A percentile compares a stretch with the other conserved stretches of the same genome.
These are phyloP conservation scores for Cochlearius cochlearius DNA, from an alignment of 2,113 vertebrate species.

Conservation along the genomic window DNA sequence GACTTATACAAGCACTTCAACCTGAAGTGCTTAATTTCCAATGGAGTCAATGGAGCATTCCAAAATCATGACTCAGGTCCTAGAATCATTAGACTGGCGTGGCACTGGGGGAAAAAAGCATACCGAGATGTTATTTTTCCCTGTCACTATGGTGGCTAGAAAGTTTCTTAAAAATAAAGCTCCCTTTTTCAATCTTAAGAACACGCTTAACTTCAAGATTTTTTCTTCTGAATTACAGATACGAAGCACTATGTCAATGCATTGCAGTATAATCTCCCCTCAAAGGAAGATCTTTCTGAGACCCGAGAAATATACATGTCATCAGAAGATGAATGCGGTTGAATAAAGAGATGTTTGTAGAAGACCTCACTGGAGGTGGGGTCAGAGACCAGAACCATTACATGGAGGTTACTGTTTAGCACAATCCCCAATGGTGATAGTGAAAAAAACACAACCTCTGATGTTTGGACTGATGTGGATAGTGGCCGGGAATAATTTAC, in stretches of 20 bases:
- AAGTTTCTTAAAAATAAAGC: not conserved
- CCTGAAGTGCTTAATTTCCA: slow-evolving; percentile 56
- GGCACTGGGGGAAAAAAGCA: not conserved
- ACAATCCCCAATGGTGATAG: not conserved
- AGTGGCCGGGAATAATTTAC: slow-evolving; percentile 25
- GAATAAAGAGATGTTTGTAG: slow-evolving; percentile 11
- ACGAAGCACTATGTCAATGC: not conserved
- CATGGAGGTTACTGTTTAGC: slow-evolving; percentile 33
- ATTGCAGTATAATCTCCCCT: not conserved
- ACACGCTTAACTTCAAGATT: not conserved
- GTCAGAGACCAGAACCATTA: slow-evolving; percentile 52
- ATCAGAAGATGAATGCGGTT: not conserved
- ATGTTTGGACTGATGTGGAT: not conserved
- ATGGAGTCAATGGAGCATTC: slow-evolving; percentile 52
- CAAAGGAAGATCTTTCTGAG: not conserved
- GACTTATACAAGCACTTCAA: slow-evolving; percentile 48
- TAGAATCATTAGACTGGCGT: slow-evolving; percentile 21
- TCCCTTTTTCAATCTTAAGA: not conserved
- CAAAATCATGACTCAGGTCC: slow-evolving; percentile 58
- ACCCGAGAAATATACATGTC: not conserved
- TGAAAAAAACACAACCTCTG: not conserved
- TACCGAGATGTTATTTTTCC: not conserved
- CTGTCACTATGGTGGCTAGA: not conserved
- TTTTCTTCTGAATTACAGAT: not conserved
- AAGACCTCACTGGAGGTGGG: slow-evolving; percentile 5